phyloP scores from a whole-genome alignment of 2,797 vertebrate genomes.

The Amniataba percoides region DNA sequence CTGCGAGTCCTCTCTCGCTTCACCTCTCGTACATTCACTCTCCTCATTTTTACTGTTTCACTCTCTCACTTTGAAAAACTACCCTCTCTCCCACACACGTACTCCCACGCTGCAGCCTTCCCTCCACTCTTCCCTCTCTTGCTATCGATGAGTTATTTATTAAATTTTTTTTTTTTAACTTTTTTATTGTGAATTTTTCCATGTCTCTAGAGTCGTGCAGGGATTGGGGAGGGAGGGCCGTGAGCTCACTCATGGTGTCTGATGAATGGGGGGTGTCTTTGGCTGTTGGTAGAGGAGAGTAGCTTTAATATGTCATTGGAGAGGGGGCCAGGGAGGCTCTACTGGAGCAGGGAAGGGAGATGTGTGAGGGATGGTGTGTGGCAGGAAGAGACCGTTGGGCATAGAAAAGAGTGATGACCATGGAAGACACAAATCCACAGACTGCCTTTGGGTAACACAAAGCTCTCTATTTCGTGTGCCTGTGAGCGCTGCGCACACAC shows the following conservation, averaged over 20 bases:
- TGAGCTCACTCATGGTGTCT: slow-evolving; percentile 63
- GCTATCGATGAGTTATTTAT: background rate
- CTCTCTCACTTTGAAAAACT: slow-evolving; percentile 58
- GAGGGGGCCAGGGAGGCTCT: slow-evolving; percentile 64
- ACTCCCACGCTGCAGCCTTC: slow-evolving; percentile 10
- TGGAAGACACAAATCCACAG: slow-evolving; percentile 65
- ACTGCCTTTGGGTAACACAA: slow-evolving; percentile 73
- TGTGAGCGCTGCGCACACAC: slow-evolving; percentile 41
- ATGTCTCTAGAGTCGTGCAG: slow-evolving; percentile 42
- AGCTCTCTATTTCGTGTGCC: slow-evolving; percentile 64
- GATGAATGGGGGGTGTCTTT: slow-evolving; percentile 81
- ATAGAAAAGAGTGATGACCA: slow-evolving; percentile 80
- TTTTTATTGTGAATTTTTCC: slow-evolving; percentile 51
- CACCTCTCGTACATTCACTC: slow-evolving; percentile 50
- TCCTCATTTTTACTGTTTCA: slow-evolving; percentile 44
- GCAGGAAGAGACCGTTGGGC: slow-evolving; percentile 76
- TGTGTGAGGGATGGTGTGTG: slow-evolving; percentile 78
- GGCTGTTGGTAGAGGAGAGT: slow-evolving; percentile 75
- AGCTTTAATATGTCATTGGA: slow-evolving; percentile 81
- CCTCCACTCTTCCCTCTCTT: background rate
- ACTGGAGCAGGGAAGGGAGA: slow-evolving; percentile 62
- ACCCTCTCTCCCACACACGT: slow-evolving; percentile 26
- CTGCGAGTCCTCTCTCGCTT: slow-evolving; percentile 54
- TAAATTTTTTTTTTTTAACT: slow-evolving; percentile 19
- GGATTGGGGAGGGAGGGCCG: slow-evolving; percentile 26